phyloP scores from a whole-genome alignment of 2,113 vertebrate genomes.

The Glareola pratincola region DNA sequence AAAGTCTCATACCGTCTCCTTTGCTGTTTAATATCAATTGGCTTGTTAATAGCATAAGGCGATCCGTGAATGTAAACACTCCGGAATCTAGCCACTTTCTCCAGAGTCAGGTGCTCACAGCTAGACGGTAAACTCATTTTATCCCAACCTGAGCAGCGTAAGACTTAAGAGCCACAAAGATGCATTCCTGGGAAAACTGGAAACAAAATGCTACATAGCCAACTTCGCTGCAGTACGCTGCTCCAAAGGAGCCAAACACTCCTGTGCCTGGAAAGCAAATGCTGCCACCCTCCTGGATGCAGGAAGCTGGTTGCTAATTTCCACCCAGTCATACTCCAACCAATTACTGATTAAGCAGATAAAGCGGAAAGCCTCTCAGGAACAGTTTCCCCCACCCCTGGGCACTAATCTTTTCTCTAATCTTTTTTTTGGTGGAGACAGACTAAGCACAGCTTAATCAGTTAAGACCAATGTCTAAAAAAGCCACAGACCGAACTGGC shows the following conservation, averaged over 20 bases:
- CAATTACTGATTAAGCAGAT: conserved; percentile 63
- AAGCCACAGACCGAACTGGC: background rate
- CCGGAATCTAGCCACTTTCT: conserved; percentile 84
- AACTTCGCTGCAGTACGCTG: background rate
- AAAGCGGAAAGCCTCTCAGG: conserved; percentile 39
- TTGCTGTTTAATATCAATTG: conserved; percentile 93
- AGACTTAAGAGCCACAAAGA: conserved; percentile 43
- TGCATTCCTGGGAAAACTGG: conserved; percentile 57
- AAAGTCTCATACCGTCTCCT: conserved; percentile 83
- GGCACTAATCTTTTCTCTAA: background rate
- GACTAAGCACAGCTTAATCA: conserved; percentile 23
- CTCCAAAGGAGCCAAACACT: background rate
- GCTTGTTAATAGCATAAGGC: conserved; percentile 91
- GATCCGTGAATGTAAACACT: conserved; percentile 85
- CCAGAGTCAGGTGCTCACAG: conserved; percentile 84
- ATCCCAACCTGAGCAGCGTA: conserved; percentile 43
- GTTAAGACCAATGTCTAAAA: conserved; percentile 2
- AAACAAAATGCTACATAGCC: conserved; percentile 24
- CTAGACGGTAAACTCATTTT: conserved; percentile 90
- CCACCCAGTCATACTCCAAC: conserved; percentile 45
- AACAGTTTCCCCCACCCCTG: background rate
- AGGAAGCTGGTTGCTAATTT: conserved; percentile 62
- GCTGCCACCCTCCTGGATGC: background rate
- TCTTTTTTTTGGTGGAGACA: background rate
- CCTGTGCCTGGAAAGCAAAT: conserved; percentile 50